Conservation (phyloP, 2,113 vertebrate species). For the Ciconia boyciana region DNA sequence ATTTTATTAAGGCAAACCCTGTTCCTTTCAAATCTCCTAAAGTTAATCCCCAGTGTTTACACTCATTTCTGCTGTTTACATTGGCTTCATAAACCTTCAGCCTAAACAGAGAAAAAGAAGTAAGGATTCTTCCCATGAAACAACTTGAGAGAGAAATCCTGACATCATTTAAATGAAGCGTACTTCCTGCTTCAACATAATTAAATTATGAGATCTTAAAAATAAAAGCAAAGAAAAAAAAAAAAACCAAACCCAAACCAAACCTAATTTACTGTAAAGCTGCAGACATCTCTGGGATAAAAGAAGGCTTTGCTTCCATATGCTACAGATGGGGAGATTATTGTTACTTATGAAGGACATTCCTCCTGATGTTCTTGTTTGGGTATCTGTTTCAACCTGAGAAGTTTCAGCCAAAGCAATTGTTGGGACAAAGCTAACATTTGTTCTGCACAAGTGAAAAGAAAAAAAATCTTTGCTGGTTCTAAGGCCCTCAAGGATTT, state of each 20-base stretch:
- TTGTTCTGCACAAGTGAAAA: neutral
- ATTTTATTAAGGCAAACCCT: neutral
- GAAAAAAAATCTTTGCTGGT: neutral
- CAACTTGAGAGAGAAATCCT: neutral
- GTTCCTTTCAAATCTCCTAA: neutral
- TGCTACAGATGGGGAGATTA: neutral
- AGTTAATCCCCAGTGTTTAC: neutral
- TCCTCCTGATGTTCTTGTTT: neutral
- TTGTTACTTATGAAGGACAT: neutral
- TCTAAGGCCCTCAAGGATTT: neutral
- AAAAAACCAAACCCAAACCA: neutral
- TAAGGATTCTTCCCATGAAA: constrained; percentile 28
- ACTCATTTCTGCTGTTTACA: constrained; percentile 6
- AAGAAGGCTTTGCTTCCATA: neutral
- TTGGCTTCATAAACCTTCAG: constrained; percentile 16
- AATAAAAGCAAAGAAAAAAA: neutral
- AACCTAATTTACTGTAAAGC: neutral
- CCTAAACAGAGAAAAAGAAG: neutral
- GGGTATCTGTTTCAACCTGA: neutral
- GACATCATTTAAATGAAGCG: neutral
- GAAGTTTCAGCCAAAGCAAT: neutral
- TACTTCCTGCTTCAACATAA: constrained; percentile 5
- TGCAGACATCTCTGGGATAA: neutral
- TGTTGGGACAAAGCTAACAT: neutral
- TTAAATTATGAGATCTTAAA: neutral